phyloP scores from a whole-genome alignment of 2,888 invertebrate species.

The Cheilosia soror region DNA sequence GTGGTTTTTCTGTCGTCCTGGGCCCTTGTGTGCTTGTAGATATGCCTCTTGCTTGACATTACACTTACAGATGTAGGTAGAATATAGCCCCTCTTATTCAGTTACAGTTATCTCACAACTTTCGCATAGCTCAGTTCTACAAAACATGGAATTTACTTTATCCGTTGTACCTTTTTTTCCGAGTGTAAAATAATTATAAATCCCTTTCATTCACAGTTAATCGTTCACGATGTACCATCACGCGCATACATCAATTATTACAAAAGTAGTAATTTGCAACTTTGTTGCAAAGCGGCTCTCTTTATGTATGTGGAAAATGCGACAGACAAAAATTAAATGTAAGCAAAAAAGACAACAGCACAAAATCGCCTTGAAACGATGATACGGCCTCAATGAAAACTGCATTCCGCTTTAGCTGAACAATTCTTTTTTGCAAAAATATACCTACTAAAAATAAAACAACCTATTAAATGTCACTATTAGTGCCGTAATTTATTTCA shows the following conservation, averaged over 20 bases:
- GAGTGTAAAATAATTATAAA: slow-evolving; percentile 19
- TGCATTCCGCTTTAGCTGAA: background rate
- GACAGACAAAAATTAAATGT: background rate
- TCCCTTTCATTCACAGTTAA: background rate
- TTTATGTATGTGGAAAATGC: background rate
- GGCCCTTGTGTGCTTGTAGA: too few relatives aligned
- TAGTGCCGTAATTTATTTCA: slow-evolving; percentile 31
- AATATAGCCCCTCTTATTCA: too few relatives aligned
- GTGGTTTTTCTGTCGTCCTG: too few relatives aligned
- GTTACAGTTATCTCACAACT: too few relatives aligned
- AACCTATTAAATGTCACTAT: slow-evolving; percentile 13
- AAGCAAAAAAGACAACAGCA: slow-evolving; percentile 2
- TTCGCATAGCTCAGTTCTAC: too few relatives aligned
- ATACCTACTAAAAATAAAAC: background rate
- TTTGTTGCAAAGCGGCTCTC: slow-evolving; percentile 24
- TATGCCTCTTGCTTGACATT: too few relatives aligned
- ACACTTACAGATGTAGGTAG: too few relatives aligned
- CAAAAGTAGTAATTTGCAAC: slow-evolving; percentile 46
- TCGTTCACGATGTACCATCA: background rate
- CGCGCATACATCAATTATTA: slow-evolving; percentile 48
- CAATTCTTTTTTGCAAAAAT: slow-evolving; percentile 1
- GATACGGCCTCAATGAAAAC: slow-evolving; percentile 14
- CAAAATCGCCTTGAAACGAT: background rate
- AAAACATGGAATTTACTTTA: too few relatives aligned
- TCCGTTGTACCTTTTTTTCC: background rate